Evolutionary conservation across 2,888 invertebrate species (phyloP), one percentile per base, ranked within the genome.

Genomic region (Drosophila testacea): DNA sequence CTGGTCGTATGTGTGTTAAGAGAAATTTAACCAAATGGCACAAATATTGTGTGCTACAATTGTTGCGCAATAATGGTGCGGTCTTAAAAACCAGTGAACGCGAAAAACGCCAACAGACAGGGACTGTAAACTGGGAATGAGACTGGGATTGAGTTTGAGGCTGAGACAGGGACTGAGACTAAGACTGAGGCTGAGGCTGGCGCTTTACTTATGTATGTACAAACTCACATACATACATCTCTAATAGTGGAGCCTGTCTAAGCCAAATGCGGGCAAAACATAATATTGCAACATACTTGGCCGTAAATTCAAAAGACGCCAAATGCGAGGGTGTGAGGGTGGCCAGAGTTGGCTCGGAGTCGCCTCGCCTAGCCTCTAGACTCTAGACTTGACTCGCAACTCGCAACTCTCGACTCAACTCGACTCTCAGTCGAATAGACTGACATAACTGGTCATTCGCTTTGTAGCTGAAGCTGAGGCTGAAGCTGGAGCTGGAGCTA

Each of bases 361-460:
- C 48, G 60, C 56, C 67, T 42, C 56, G 71, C 68, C 71, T 71
- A 57, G 82, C 69, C 56, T 36, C 59, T 68, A 79, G 68, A 22
- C 22, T 22, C 22, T 2, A 22, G 22, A 22, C 22, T 22, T 3
- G 22, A 22, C 22, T 22, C 22, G 22, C 22, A 22, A 22, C 22
- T 22, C 22, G 2, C 22, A 3, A 22, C 22, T 22, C 22, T 22
- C 22, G 22, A 3, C 81, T 73, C 79, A 46, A 68, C 54, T 66
- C 71, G 74, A 73, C 77, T 81, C 74, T 66, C 22, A 72, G 69
- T 80, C 70, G 72, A 74, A 63, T 74, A 77, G 65, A 73, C 84
- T 85, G 84, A 85, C 88, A 85, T 85, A 85, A 85, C 84, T 85
- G 84, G 84, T 85, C 84, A 85, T 89, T 87, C 84, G 89, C 88